Base-by-base conservation (phyloP, 2,797 vertebrate genomes). In the Halcyon badia region DNA sequence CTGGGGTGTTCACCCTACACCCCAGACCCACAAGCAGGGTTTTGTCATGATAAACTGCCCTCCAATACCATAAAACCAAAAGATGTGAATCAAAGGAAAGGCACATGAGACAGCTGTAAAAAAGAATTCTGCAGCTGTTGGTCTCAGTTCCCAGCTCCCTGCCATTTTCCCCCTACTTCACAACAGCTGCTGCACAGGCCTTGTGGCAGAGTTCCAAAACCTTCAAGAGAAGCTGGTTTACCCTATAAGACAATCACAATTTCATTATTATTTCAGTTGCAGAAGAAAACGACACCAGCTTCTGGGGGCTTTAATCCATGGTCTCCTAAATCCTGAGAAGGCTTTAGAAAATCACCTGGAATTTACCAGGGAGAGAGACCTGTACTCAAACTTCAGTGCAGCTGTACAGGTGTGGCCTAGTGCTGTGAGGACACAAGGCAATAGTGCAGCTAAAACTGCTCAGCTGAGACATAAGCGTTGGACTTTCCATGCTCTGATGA, bases 81-180 rank as follows among this genome's bases (percentile, higher is more conserved):
- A 89, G 31, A 92, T 31, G 10, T 3, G 15, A 73, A 52, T 70
- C n/a, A 70, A 90, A 91, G 70, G 18, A 64, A 79, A 75, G 88
- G 24, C 81, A 20, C n/a, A 51, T 21, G 20, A 82, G 42, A 62
- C 26, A 91, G 76, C 80, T 94, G 75, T 83, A 91, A 89, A 89
- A 89, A 86, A 84, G 28, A 88, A 75, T 84, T 83, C 35, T 83
- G 85, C 89, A 97, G 93, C 93, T 95, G 87, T 69, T 87, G 83
- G 58, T 76, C 76, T 88, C 70, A 28, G 51, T 68, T 95, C 71
- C 73, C 93, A 86, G 72, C 42, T 80, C 56, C 88, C 51, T 58
- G 37, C 30, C 49, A 66, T 62, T 58, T 58, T 71, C 17, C 8
- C 57, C 5, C 52, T 71, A 24, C 49, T 57, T 91, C 79, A 75